Evolutionary conservation across 92 coral and sea anemone genomes (phyloP), one percentile per base, ranked within the genome.

Genomic region (Bergia sp.): DNA sequence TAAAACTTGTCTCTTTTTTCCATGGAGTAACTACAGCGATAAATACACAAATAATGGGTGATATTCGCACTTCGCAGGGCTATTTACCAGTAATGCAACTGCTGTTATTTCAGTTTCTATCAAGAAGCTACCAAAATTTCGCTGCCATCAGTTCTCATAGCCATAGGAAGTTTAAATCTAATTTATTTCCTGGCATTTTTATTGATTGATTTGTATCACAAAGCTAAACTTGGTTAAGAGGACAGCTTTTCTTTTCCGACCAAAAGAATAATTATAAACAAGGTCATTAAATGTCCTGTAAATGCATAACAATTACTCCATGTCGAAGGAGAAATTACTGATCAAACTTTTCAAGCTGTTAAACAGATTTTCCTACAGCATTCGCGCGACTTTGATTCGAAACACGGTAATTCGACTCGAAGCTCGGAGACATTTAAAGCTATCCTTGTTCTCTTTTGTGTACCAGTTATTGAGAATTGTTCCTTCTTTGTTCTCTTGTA

Each of bases 151-250:
- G 29, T 29, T 29, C 29, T 29, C 29, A 29, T 29, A 29, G 29
- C 37, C 64, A 13, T 67, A 38, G 74, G 61, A 69, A 83, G 44
- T 37, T 45, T 37, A 84, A 72, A 84, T 84, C 67, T 67, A 69
- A 84, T 84, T 37, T 69, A 8, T 84, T 84, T 13, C 75, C 43
- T 18, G 86, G 47, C 58, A 10, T 76, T 23, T 45, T 45, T 84
- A 84, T 71, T 84, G 87, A 61, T 82, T 82, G 61, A 84, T 36
- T 67, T 40, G 67, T 84, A 84, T 72, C 87, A 72, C 67, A 84
- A 84, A 71, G 0, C 79, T 37, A 71, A 84, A 43, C 79, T n/a
- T n/a, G 45, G 45, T 44, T 39, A 42, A 76, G 53, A 84, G 77
- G 45, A 84, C 66, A 37, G 64, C 67, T 23, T 72, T 84, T 84